Base-by-base conservation (phyloP, 2,888 invertebrate genomes). In the Cryptus viduatorius region DNA sequence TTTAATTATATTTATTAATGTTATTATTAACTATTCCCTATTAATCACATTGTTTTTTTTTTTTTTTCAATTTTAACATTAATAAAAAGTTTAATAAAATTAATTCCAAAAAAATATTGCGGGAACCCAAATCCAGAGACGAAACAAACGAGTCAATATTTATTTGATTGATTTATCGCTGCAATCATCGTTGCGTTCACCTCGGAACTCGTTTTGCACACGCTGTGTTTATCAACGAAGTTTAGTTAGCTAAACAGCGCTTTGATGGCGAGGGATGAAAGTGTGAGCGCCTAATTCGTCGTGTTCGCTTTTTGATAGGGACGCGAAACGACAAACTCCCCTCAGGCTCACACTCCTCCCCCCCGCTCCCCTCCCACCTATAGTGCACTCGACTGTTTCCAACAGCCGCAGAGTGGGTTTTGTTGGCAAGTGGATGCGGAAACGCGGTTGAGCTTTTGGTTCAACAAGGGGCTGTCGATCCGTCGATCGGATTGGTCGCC, bases 261-360 rank as follows among this genome's bases (percentile, higher is more conserved):
- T 61, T 46, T 19, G 50, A 50, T 2, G 8, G 7, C 14, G 46
- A 29, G 44, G 7, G 29, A 48, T 24, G 29, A 48, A 37, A 65
- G 31, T 50, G 24, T 12, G 64, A 44, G 50, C 5, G 42, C 59
- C 69, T 75, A 75, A 79, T 79, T 71, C 31, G 76, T 29, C 61
- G 71, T 61, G 59, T 44, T 61, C 61, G 29, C 46, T 65, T 80
- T 61, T 83, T 72, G 42, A 68, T 48, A n/a, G 71, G 71, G 71
- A 42, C n/a, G 37, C 37, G 46, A 75, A 69, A 48, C 53, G 79
- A 46, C 65, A 79, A 75, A 75, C 75, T n/a, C 19, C 53, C 53
- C 19, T 4, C 19, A 7, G 19, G 12, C 44, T 64, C 12, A 50
- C 1, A n/a, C 53, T 24, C 68, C 59, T 24, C 59, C 46, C n/a